Evolutionary conservation across 2,113 vertebrate genomes (phyloP), one percentile per base, ranked within the genome.

Genomic region (Nothocercus nigrocapillus): DNA sequence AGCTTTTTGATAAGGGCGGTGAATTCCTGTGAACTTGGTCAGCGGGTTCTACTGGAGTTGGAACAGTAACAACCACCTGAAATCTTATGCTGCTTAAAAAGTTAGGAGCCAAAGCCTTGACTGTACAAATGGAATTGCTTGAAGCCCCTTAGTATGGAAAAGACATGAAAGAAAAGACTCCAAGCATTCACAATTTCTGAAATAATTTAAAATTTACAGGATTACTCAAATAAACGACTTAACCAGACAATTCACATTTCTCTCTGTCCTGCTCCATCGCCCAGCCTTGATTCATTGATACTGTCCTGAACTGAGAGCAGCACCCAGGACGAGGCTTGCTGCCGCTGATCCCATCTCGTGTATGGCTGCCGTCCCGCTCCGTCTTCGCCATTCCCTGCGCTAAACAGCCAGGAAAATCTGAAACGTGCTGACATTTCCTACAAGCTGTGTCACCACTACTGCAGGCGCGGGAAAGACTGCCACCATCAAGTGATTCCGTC

Each of bases 331-430:
- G 32, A 88, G 38, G 56, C 40, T 86, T 54, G 28, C 8, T 93
- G 89, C 73, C 2, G 24, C 59, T 89, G 83, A 94, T 74, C 94
- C 75, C 88, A 78, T 81, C 88, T 92, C 77, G 73, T 0, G 4
- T 44, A 95, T 87, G 85, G 93, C 89, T 91, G 83, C 89, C 74
- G 76, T 94, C 91, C 91, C 79, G 2, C 86, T 85, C 82, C 68
- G 73, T 85, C 95, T 95, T 95, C 14, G 8, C 92, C 86, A 83
- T 96, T 91, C 89, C 91, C 70, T 73, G 42, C 85, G 66, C 64
- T 89, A 44, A 94, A 91, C 59, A 94, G 93, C 90, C 96, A 96
- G 95, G 91, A 95, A 96, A 97, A 97, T 90, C 82, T 97, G 96
- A 96, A 96, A 94, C 20, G 32, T 87, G 91, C 82, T 95, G 95